Conservation (phyloP, 2,113 vertebrate species). For the Petromus typicus region DNA sequence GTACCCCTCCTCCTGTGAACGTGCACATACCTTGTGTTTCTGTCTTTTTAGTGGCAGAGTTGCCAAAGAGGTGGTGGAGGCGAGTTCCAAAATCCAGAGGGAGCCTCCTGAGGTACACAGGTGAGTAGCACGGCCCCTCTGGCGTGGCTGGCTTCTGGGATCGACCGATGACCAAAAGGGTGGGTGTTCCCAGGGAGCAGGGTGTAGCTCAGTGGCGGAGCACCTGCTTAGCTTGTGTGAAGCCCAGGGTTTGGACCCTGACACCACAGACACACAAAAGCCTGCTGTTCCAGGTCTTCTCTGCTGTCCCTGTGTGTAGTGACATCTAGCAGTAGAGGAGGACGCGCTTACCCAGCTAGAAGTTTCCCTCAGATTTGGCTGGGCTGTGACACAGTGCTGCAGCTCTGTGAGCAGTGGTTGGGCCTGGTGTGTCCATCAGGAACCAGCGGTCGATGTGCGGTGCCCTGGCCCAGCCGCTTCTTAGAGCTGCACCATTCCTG, state of each 20-base stretch:
- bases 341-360: neutral
- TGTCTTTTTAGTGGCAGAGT: conserved; percentile 93
- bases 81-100: conserved; percentile 98
- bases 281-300: neutral
- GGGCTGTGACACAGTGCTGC: rapidly evolving
- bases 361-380: neutral
- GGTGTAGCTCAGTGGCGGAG: neutral
- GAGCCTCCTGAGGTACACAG: conserved; percentile 95
- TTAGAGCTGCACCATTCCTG: neutral
- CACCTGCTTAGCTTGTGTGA: neutral
- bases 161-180: neutral
- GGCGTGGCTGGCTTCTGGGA: neutral
- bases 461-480: neutral
- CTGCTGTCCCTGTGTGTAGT: rapidly evolving
- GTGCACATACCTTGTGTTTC: neutral
- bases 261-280: neutral
- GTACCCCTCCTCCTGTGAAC: neutral
- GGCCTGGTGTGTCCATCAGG: neutral
- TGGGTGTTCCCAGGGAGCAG: neutral
- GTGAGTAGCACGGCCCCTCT: conserved; percentile 81
- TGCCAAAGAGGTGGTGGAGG: conserved; percentile 98
- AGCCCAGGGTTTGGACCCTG: neutral
- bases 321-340: neutral
- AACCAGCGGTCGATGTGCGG: neutral
- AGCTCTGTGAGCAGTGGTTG: neutral